Evolutionary conservation across 1,140 invertebrate genomes (phyloP), one percentile per base, ranked within the genome.

Genomic region (Coenobita brevimanus): DNA sequence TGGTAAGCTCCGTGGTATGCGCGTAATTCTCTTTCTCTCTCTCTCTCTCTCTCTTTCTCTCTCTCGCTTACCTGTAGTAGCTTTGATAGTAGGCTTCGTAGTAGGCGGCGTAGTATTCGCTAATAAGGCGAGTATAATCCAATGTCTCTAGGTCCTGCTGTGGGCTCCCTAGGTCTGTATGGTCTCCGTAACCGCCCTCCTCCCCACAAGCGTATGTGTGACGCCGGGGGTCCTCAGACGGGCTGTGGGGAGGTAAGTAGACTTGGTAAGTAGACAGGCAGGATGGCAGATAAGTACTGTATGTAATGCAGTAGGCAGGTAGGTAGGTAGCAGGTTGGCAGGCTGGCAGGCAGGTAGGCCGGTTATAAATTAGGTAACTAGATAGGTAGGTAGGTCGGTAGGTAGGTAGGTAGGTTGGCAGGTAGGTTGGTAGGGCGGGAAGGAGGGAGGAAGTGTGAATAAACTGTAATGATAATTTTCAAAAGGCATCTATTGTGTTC

Each of bases 1-100:
- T 30, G 1, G 15, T 3, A 1, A 2, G 15, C 30, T 30, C 4
- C 21, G 21, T 30, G 2, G 21, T 3, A 2, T 6, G 1, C 30
- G 21, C 2, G 15, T 3, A 21, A 1, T 30, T 71, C 4, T 15
- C 4, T 8, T 17, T 69, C 64, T 30, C 8, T 69, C 27, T 27
- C 50, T 38, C 4, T 79, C 27, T 3, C 36, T 13, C 24, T n/a
- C 36, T 46, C 36, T 41, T 21, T 13, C 75, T 21, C 43, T 33
- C 76, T 67, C 41, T 8, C 54, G 87, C 89, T 43, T 76, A 89
- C 89, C 85, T 88, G 64, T 86, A 89, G 78, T 82, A 90, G 86
- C 89, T 90, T 73, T 88, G 89, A 69, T 90, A 90, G 76, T 90
- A 90, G 38, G 89, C 85, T 73, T 90, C 89, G 78, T 90, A 90